A percentile compares a stretch with the other conserved stretches of the same genome.
Conservation (phyloP, 2,888 invertebrate species). For the Pollenia griseotomentosa region DNA sequence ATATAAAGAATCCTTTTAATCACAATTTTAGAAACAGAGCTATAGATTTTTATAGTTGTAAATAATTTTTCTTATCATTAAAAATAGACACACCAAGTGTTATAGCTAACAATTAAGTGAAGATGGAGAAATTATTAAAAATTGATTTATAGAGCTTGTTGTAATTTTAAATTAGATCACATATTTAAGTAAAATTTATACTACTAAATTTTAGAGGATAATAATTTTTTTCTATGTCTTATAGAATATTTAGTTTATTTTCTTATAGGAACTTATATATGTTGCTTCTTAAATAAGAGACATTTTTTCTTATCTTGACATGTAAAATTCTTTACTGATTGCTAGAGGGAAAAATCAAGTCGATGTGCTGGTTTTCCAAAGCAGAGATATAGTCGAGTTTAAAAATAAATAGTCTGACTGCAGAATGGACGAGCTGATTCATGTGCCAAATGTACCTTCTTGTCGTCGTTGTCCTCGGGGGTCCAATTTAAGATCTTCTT, state of each 20-base stretch:
- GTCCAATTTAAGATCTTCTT: no score
- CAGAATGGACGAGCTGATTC: no score
- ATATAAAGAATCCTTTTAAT: conserved; percentile 32
- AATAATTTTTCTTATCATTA: conserved; percentile 25
- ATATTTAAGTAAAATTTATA: not conserved
- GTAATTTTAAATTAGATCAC: not conserved
- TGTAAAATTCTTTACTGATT: no score
- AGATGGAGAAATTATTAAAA: not conserved
- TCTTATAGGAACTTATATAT: no score
- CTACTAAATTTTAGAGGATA: not conserved
- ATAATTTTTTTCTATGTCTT: not conserved
- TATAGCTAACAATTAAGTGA: conserved; percentile 24
- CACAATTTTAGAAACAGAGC: not conserved
- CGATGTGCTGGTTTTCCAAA: no score
- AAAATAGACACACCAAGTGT: conserved; percentile 15
- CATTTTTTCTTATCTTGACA: no score
- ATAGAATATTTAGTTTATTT: not conserved
- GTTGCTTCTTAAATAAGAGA: no score
- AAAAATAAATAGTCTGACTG: no score
- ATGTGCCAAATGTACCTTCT: no score
- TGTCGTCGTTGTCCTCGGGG: no score
- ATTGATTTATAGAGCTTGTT: not conserved
- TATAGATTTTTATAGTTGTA: conserved; percentile 38
- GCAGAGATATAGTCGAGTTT: no score
- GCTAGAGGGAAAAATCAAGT: no score